Evolutionary conservation across 2,113 vertebrate species (phyloP), one percentile per base, ranked within the genome.

Genomic region (Ailuropoda melanoleuca): DNA sequence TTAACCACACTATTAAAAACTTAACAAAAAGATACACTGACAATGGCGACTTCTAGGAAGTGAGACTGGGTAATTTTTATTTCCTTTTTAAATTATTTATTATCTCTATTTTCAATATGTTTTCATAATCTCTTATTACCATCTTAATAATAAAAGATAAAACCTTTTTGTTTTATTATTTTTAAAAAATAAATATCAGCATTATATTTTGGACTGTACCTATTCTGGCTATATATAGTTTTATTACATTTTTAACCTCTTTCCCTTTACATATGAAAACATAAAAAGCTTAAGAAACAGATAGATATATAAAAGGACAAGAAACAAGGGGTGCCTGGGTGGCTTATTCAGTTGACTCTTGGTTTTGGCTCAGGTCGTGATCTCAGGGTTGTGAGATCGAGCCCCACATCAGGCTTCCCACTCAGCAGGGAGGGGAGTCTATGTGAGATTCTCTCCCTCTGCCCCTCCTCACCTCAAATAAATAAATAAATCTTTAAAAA

Each of bases 201-300:
- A 26, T 48, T 68, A 53, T 19, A 80, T 77, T 90, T 64, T 72
- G 90, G 68, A 82, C 55, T n/a, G 2, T 77, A 34, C 34, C 13
- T 93, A 91, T 56, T 77, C 85, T 84, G 15, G 24, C 72, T 39
- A 53, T n/a, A 26, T 58, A 75, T 55, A 68, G 18, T 78, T 95
- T 90, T 90, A 87, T 37, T 70, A 39, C 19, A 14, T 70, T 86
- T 90, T 93, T 56, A 88, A 85, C 31, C 23, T 80, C 90, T 96
- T 89, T 48, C 89, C 23, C 56, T 89, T 82, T 70, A 55, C 3
- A 75, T 82, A 15, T 37, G 26, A 88, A 94, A 93, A 94, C 29
- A n/a, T n/a, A 88, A 37, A 84, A 88, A 53, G 7, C 29, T 55
- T 93, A 77, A 93, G 46, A 66, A 34, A 34, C 62, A 87, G 55